phyloP scores from a whole-genome alignment of 2,888 invertebrate species.

The Autographa gamma region DNA sequence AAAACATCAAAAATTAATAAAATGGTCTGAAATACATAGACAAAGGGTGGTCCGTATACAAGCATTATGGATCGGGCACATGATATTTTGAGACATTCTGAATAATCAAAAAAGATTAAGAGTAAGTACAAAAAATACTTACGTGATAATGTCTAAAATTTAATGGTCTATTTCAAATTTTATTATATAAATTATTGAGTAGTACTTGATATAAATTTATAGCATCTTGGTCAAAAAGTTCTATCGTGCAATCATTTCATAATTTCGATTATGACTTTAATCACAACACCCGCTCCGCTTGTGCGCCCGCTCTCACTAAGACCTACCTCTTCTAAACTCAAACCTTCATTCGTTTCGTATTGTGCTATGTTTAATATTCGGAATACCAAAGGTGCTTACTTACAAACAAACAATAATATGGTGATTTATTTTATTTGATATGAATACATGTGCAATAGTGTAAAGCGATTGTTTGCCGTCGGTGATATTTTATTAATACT shows the following conservation, averaged over 20 bases:
- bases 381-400: slow-evolving; percentile 72
- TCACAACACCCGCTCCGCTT: slow-evolving; percentile 11
- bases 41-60: slow-evolving; percentile 31
- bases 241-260: not conserved
- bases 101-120: not conserved
- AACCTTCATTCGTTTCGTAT: slow-evolving; percentile 29
- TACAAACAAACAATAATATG: slow-evolving; percentile 53
- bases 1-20: slow-evolving; percentile 28
- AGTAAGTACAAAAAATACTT: not conserved
- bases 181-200: not conserved
- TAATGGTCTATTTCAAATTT: not conserved
- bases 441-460: slow-evolving; percentile 68
- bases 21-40: slow-evolving; percentile 14
- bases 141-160: not conserved
- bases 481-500: slow-evolving; percentile 27
- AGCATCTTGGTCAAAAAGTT: not conserved
- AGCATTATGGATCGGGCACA: slow-evolving; percentile 12
- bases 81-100: not conserved
- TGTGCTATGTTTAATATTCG: slow-evolving; percentile 54
- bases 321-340: slow-evolving; percentile 27
- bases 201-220: not conserved
- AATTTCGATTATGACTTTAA: not conserved
- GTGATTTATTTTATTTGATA: slow-evolving; percentile 67
- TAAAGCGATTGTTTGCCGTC: slow-evolving; percentile 39
- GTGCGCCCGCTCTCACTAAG: slow-evolving; percentile 32